Evolutionary conservation across 1,140 invertebrate species (phyloP), one percentile per base, ranked within the genome.

Genomic region (Pollicipes pollicipes): DNA sequence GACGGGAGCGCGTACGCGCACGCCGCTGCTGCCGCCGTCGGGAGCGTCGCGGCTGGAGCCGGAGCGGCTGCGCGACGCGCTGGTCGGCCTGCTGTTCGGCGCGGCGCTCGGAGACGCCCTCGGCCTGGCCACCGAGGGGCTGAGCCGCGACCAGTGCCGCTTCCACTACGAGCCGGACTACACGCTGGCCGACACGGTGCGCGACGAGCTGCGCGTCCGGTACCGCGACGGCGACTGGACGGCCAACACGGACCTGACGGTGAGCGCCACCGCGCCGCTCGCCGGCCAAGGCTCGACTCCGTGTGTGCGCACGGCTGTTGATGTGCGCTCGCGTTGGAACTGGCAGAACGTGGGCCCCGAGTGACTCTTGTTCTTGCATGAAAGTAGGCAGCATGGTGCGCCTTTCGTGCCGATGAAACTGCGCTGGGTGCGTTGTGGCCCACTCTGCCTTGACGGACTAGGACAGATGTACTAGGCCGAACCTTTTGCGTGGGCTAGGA

Each of bases 91-190:
- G 69, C 73, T 81, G 26, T 81, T 78, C 76, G 80, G 80, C n/a
- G 80, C 80, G 70, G 79, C 80, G 21, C 76, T 81, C 70, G 80
- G 80, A 32, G 80, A 81, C 76, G 78, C 79, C 27, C 73, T 81
- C 10, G 79, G 80, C 28, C 70, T 81, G 64, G 77, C 79, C 30
- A 80, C 79, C n/a, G 76, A 80, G 32, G 78, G 77, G 73, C 76
- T 81, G 74, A 75, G 75, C 17, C 37, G 68, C 10, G 80, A 81
- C 74, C 78, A 81, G 73, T 77, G 76, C 68, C 67, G 70, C 1
- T 81, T 81, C 72, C 75, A 81, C 74, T 81, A 81, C 73, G 73
- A 77, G 68, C 68, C 69, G 16, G 75, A 76, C 70, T 71, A 66
- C 64, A 27, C 27, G 8, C 64, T 66, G 64, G 28, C 64, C 64